These are phyloP conservation scores for Drosophila picticornis DNA, from an alignment of 2,888 invertebrate genomes.

Conservation along the genomic window DNA sequence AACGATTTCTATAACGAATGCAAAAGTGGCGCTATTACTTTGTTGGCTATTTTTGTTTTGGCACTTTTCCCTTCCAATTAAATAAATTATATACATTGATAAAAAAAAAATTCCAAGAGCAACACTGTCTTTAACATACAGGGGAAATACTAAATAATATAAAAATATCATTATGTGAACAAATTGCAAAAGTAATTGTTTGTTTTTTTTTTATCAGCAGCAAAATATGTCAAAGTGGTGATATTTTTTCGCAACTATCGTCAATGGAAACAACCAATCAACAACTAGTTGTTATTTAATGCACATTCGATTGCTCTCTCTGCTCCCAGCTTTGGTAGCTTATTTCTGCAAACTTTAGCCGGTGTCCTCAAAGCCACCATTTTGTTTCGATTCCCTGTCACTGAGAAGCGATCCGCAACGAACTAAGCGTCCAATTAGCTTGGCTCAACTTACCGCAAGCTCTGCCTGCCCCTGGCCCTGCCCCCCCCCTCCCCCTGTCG, in stretches of 20 bases:
- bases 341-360: background rate
- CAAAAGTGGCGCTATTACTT: background rate
- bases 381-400: slow-evolving; percentile 26
- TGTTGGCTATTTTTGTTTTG: background rate
- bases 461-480: slow-evolving; percentile 11
- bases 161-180: background rate
- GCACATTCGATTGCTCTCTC: background rate
- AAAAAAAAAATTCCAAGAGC: background rate
- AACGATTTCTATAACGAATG: background rate
- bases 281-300: background rate
- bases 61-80: background rate
- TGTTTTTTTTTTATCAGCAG: background rate
- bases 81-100: background rate
- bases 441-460: slow-evolving; percentile 26
- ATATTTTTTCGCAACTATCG: background rate
- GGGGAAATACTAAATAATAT: background rate
- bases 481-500: background rate
- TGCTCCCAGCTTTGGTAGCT: background rate
- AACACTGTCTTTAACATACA: background rate
- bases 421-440: slow-evolving; percentile 64
- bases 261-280: background rate
- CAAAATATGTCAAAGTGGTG: background rate
- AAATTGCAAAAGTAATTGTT: background rate
- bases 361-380: slow-evolving; percentile 26
- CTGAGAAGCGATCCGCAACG: slow-evolving; percentile 21